Conservation (phyloP, 2,888 invertebrate genomes). For the Mesopsocus fuscifrons region DNA sequence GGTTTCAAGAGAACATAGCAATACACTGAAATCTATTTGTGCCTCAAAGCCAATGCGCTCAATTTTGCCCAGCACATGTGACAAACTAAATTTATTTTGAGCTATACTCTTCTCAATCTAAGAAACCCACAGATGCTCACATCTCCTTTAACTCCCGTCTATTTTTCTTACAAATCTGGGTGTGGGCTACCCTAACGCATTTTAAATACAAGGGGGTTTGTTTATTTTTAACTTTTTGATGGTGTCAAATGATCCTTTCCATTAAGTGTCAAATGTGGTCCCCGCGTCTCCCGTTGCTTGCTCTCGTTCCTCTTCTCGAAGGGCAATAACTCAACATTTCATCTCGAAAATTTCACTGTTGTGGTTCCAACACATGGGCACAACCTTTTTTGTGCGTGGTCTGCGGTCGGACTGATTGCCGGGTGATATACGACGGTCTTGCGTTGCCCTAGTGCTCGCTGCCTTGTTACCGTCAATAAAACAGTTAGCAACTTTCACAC, state of each 20-base stretch:
- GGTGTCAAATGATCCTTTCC: conserved; percentile 10
- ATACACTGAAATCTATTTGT: too few relatives aligned
- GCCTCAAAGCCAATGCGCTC: too few relatives aligned
- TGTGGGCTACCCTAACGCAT: not conserved
- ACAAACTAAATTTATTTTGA: conserved; percentile 6
- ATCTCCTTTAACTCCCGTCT: not conserved
- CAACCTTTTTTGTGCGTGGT: not conserved
- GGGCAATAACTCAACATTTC: conserved; percentile 4
- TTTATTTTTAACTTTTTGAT: conserved; percentile 10
- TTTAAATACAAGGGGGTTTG: not conserved
- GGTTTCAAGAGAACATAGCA: too few relatives aligned
- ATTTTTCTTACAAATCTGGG: conserved; percentile 1
- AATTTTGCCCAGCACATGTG: conserved; percentile 7
- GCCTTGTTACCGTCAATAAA: too few relatives aligned
- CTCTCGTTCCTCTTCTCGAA: not conserved
- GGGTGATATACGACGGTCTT: not conserved
- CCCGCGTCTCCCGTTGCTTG: not conserved
- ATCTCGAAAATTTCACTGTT: not conserved
- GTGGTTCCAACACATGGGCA: not conserved
- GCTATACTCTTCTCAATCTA: not conserved
- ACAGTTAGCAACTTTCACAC: too few relatives aligned
- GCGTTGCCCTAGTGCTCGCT: too few relatives aligned
- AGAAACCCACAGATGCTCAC: not conserved
- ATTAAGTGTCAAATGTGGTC: conserved; percentile 9
- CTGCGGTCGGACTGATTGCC: not conserved